Base-by-base conservation (phyloP, 1,140 invertebrate genomes). In the Drosophila orena region DNA sequence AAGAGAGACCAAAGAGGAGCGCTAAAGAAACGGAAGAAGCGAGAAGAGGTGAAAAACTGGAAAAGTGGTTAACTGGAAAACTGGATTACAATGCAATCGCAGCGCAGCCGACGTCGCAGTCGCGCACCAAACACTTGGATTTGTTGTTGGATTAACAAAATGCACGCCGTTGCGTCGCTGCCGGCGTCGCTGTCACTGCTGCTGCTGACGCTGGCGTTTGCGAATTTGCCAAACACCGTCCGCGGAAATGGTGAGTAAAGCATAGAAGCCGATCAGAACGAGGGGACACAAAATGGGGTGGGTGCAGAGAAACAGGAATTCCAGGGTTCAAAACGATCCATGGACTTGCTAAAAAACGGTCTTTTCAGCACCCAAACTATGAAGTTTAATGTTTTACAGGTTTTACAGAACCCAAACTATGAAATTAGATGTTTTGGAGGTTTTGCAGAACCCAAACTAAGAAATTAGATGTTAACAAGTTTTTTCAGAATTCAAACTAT, bases 41-140 rank as follows among this genome's bases (percentile, higher is more conserved):
- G 22, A 46, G 15, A 46, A 61, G 43, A 65, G 59, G 54, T 38
- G 44, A 35, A 53, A 80, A 70, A 80, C 47, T 76, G 24, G 62
- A 75, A 78, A 79, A 79, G 74, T 84, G 70, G 65, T 79, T 79
- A 84, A 84, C 64, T 70, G 66, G 64, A 72, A 69, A 72, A 72
- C 81, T 85, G 81, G 81, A 85, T 85, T 86, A 85, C 81, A 86
- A 84, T 83, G 80, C 80, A 83, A 78, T 84, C 69, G 77, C 81
- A 81, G 77, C 77, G 81, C 81, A 81, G 77, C 81, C 79, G 80
- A 86, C 81, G 73, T 69, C 73, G 81, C 81, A 86, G 81, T 80
- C 81, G 81, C 81, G 77, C 77, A 77, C 59, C 47, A 73, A 80
- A 34, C 60, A 68, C 64, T 42, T 50, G 64, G 59, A 68, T 65